Evolutionary conservation across 2,888 invertebrate species (phyloP).

Genomic region (Anoplius nigerrimus): DNA sequence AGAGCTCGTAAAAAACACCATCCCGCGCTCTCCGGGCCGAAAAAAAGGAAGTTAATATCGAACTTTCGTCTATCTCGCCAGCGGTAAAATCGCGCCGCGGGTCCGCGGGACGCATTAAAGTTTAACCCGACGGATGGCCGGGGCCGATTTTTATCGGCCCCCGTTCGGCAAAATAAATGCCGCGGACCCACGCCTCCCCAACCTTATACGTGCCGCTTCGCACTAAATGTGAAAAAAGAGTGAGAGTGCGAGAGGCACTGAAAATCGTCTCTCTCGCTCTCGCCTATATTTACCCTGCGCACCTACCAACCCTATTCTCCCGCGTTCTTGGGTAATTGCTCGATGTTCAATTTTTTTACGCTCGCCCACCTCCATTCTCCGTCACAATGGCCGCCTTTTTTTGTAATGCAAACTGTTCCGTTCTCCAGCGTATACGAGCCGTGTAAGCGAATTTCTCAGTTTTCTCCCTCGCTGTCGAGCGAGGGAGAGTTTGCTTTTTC

Average conservation of each 20-base stretch:
- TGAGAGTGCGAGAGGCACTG: too few species aligned
- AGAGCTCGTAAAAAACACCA: constrained; percentile 34
- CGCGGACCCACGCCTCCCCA: too few species aligned
- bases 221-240: too few species aligned
- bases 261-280: too few species aligned
- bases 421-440: too few species aligned
- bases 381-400: too few species aligned
- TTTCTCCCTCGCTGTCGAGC: too few species aligned
- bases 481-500: too few species aligned
- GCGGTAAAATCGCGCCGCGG: background rate
- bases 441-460: too few species aligned
- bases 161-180: constrained; percentile 17
- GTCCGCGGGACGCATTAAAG: constrained; percentile 23
- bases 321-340: constrained; percentile 1
- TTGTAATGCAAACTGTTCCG: too few species aligned
- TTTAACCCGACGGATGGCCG: constrained; percentile 24
- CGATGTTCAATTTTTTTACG: background rate
- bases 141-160: constrained; percentile 30
- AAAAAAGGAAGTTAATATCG: constrained; percentile 41
- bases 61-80: constrained; percentile 5
- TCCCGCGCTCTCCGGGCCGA: constrained; percentile 19
- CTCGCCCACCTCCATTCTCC: too few species aligned
- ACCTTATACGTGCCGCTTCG: background rate
- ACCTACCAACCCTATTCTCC: background rate
- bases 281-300: background rate